Base-by-base conservation (phyloP, 64 coral and sea anemone genomes). In the Porites australiensis region DNA sequence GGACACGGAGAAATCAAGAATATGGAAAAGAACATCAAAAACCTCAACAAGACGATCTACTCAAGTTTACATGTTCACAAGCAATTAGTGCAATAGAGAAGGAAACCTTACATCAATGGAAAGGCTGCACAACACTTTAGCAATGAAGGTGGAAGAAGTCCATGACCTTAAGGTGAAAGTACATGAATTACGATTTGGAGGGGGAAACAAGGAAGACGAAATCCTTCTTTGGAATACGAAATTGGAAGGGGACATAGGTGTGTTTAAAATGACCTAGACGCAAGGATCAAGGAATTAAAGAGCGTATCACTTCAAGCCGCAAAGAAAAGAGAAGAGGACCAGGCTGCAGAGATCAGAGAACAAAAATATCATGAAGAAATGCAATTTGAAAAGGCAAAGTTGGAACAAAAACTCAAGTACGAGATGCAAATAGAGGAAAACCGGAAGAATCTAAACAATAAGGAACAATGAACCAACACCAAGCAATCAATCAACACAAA, bases 131-230 rank as follows among this genome's bases (percentile, higher is more conserved):
- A 91, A 91, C 45, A 79, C 77, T 12, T 67, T 92, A 9, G 58
- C 62, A 27, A 82, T 16, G 50, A 81, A 70, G 19, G 72, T 87
- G 53, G 83, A 92, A 59, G 50, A 92, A 88, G 82, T 76, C 60
- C 85, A 96, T 50, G 84, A 90, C n/a, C 18, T 90, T 9, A 95
- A 91, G 60, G 50, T 81, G 9, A 63, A 74, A 74, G 49, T 88
- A 19, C 23, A 62, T 62, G 78, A 81, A 61, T 55, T 55, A 55
- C 53, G 10, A 55, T 55, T 55, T 55, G 53, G 53, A 55, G 53
- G 0, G 53, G 53, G 53, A 55, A 11, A 55, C 53, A 0, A 55
- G 0, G 53, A 55, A 55, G 53, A 55, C 53, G 53, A 55, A 55
- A 55, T 55, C 53, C 53, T 55, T 7, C 53, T 55, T 55, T 55